These are phyloP conservation scores for Rhinatrema bivittatum DNA, from an alignment of 2,797 vertebrate species.

Conservation along the genomic window DNA sequence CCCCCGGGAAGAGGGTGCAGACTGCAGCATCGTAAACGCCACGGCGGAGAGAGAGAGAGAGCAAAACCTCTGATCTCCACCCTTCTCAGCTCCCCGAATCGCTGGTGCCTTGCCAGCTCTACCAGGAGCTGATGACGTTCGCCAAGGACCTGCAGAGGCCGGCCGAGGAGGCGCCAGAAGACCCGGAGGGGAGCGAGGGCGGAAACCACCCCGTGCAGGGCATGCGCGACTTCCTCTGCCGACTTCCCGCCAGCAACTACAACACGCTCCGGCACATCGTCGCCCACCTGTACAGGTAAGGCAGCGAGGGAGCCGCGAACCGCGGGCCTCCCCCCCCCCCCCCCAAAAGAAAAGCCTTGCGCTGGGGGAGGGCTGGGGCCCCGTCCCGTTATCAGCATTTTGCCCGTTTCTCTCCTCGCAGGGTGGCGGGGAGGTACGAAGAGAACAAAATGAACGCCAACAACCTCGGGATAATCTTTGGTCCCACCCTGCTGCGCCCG, in stretches of 20 bases:
- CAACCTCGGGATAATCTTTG: slow-evolving; percentile 91
- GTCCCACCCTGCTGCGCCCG: slow-evolving; percentile 79
- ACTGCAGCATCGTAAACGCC: too few relatives aligned
- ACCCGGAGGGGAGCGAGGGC: neutral
- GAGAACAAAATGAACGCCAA: slow-evolving; percentile 89
- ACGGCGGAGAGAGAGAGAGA: too few relatives aligned
- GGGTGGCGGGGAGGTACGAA: slow-evolving; percentile 73
- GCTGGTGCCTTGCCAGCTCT: slow-evolving; percentile 73
- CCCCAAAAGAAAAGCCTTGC: too few relatives aligned
- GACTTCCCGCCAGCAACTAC: slow-evolving; percentile 63
- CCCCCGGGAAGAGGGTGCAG: too few relatives aligned
- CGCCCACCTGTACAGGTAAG: slow-evolving; percentile 72
- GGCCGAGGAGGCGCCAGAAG: slow-evolving; percentile 4
- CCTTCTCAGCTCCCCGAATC: slow-evolving; percentile 77
- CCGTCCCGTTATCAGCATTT: too few relatives aligned
- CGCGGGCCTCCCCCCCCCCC: neutral
- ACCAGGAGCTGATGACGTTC: slow-evolving; percentile 64
- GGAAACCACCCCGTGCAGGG: slow-evolving; percentile 17
- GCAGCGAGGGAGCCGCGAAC: neutral
- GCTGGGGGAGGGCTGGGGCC: neutral
- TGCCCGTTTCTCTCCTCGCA: slow-evolving; percentile 41
- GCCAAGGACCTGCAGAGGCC: slow-evolving; percentile 70
- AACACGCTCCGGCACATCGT: slow-evolving; percentile 73
- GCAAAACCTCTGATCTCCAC: neutral
- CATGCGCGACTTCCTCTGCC: slow-evolving; percentile 46